Evolutionary conservation across 2,797 vertebrate genomes (phyloP).

Genomic region (Lepidocolaptes lacrymiger): DNA sequence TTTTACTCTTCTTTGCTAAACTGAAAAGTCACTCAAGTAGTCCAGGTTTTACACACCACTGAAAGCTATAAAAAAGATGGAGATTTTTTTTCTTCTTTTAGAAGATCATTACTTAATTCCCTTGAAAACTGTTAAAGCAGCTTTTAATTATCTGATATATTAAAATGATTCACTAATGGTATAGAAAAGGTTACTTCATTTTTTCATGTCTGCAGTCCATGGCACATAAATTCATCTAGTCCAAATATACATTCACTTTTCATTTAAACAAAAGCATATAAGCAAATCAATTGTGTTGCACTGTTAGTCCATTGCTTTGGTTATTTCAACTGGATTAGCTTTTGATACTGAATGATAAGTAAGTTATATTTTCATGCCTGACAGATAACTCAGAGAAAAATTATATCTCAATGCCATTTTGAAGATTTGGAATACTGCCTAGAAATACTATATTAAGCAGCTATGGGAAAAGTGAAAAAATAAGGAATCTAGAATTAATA

Average conservation of each 20-base stretch:
- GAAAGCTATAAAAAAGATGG: neutral
- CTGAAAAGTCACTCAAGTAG: neutral
- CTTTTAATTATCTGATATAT: neutral
- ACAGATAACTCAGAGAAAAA: neutral
- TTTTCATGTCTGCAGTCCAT: neutral
- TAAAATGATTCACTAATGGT: neutral
- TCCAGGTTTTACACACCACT: neutral
- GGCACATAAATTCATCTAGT: neutral
- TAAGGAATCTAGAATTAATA: neutral
- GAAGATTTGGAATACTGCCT: slow-evolving; percentile 18
- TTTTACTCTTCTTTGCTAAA: neutral
- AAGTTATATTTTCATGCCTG: neutral
- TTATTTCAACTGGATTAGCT: neutral
- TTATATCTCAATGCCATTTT: neutral
- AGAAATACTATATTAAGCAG: slow-evolving; percentile 1
- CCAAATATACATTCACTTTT: neutral
- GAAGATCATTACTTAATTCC: neutral
- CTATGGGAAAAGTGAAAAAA: neutral
- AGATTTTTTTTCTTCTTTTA: neutral
- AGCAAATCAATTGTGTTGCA: neutral
- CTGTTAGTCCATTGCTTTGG: neutral
- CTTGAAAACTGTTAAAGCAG: neutral
- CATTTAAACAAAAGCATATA: neutral
- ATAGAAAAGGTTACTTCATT: neutral
- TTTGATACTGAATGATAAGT: neutral